These are phyloP conservation scores for Halictus rubicundus DNA, from an alignment of 1,140 invertebrate species.

Conservation along the genomic window DNA sequence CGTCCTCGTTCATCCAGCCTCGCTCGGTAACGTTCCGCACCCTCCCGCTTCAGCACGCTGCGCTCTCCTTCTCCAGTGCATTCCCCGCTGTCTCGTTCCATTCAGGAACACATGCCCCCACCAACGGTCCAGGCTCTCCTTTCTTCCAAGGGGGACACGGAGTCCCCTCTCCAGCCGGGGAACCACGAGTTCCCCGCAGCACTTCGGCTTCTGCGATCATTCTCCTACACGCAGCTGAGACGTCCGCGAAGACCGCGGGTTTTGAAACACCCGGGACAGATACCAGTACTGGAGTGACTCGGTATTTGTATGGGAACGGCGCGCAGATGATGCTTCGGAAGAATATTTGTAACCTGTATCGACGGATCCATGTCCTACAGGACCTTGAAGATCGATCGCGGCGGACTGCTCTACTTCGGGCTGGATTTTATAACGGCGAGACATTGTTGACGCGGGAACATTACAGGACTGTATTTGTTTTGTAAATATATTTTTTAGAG, in stretches of 20 bases:
- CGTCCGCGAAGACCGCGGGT: conserved; percentile 19
- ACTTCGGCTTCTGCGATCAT: no score
- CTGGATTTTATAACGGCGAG: no score
- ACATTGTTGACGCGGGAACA: no score
- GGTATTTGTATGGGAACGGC: no score
- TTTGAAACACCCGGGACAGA: not conserved
- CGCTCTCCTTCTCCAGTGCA: not conserved
- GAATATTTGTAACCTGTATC: no score
- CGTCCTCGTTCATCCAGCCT: not conserved
- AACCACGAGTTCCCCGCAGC: conserved; percentile 2
- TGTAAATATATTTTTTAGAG: no score
- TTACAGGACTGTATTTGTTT: no score
- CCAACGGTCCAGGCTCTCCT: not conserved
- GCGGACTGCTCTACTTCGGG: no score
- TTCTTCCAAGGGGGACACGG: not conserved
- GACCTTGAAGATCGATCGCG: no score
- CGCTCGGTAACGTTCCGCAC: not conserved
- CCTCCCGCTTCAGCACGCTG: not conserved
- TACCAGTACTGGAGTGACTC: no score
- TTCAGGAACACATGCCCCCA: not conserved
- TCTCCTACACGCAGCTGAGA: not conserved
- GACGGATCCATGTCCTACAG: no score
- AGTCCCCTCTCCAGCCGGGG: not conserved
- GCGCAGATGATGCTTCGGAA: no score
- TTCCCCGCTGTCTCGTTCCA: conserved; percentile 9